Evolutionary conservation across 2,113 vertebrate species (phyloP).

Genomic region (Pitta sordida): DNA sequence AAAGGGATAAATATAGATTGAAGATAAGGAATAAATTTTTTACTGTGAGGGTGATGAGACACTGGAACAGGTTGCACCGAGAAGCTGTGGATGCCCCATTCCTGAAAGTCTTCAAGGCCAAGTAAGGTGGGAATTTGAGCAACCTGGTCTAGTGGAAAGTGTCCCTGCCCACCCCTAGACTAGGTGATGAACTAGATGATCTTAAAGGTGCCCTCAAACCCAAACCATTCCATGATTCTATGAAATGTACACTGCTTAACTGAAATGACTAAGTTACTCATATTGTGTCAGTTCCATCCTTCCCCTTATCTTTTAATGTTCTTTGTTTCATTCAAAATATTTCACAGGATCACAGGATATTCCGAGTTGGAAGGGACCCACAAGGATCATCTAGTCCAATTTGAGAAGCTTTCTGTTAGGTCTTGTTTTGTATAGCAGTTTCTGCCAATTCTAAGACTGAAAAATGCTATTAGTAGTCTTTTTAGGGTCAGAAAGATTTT

Average conservation of each 20-base stretch:
- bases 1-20: not conserved
- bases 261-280: not conserved
- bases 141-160: not conserved
- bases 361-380: no score
- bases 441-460: not conserved
- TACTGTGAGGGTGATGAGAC: not conserved
- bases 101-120: not conserved
- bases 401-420: not conserved
- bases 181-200: not conserved
- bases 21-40: not conserved
- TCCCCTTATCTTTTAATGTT: not conserved
- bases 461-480: not conserved
- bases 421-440: not conserved
- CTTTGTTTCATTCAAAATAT: not conserved
- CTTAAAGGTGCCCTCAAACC: not conserved
- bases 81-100: not conserved
- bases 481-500: not conserved
- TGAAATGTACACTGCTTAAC: not conserved
- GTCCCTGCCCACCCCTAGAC: not conserved
- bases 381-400: no score
- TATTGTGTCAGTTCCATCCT: not conserved
- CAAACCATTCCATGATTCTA: not conserved
- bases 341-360: no score
- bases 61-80: not conserved
- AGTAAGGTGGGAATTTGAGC: fast-evolving